These are phyloP conservation scores for Dromiciops gliroides DNA, from an alignment of 2,113 vertebrate species.

Conservation along the genomic window DNA sequence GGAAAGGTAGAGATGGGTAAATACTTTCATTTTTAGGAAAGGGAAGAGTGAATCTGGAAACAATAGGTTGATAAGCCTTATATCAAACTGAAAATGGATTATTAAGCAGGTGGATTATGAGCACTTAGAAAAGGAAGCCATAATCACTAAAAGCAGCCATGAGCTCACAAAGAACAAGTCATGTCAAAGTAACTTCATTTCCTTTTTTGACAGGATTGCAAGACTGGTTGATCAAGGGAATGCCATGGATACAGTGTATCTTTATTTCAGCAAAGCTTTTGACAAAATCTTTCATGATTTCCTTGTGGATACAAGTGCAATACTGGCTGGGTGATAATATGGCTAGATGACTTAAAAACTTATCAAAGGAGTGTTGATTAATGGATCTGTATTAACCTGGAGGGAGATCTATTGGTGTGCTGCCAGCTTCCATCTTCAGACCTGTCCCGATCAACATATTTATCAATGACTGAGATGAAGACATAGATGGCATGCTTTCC, in stretches of 20 bases:
- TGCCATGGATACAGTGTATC: neutral
- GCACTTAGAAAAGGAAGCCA: slow-evolving; percentile 3
- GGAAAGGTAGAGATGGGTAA: neutral
- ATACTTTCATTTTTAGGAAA: neutral
- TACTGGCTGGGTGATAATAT: neutral
- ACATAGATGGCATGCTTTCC: neutral
- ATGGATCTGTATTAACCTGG: neutral
- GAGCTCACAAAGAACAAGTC: slow-evolving; percentile 21
- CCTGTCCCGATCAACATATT: neutral
- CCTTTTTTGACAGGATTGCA: neutral
- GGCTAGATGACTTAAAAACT: neutral
- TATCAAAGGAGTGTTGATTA: neutral
- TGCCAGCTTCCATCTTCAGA: neutral
- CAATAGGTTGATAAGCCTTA: neutral
- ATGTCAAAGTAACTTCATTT: slow-evolving; percentile 7
- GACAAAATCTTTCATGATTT: neutral
- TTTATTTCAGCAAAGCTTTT: neutral
- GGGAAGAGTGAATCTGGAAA: neutral
- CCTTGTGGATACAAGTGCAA: neutral
- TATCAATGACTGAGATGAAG: neutral
- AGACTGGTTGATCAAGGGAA: neutral
- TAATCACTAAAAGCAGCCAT: neutral
- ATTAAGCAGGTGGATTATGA: slow-evolving; percentile 20
- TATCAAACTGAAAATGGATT: slow-evolving; percentile 39
- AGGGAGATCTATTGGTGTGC: neutral